phyloP scores from a whole-genome alignment of 2,888 invertebrate genomes.

The Melitaea athalia region DNA sequence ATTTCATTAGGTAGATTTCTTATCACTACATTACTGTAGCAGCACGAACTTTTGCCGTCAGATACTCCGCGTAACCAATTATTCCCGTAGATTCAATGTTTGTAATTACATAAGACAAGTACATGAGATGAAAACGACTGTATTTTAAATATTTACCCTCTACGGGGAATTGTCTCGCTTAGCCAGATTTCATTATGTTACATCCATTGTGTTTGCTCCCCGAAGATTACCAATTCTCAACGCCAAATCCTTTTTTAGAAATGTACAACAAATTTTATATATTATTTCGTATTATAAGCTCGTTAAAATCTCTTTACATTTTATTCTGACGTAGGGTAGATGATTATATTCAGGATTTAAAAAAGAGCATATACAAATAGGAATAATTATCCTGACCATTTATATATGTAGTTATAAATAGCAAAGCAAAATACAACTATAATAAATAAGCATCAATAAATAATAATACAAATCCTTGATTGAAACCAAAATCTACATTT shows the following conservation, averaged over 20 bases:
- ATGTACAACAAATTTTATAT: conserved; percentile 20
- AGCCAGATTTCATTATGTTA: conserved; percentile 27
- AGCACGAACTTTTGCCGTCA: neutral
- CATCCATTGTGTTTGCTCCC: conserved; percentile 24
- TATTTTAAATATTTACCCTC: conserved; percentile 24
- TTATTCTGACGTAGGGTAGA: conserved; percentile 16
- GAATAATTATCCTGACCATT: no score
- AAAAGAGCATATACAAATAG: no score
- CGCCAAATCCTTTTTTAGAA: conserved; percentile 24
- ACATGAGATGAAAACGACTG: neutral
- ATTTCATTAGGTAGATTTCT: no score
- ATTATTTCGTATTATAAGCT: conserved; percentile 20
- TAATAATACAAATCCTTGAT: no score
- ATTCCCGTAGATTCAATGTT: no score
- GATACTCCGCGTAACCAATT: no score
- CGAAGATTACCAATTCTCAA: conserved; percentile 12
- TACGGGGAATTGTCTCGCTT: conserved; percentile 12
- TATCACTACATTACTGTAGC: no score
- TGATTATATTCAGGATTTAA: conserved; percentile 16
- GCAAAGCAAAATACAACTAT: no score
- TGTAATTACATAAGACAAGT: neutral
- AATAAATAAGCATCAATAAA: no score
- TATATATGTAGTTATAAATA: no score
- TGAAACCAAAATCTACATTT: neutral
- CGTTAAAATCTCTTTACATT: conserved; percentile 17